These are phyloP conservation scores for Platyrinchus mystaceus DNA, from an alignment of 2,797 vertebrate genomes.

Conservation along the genomic window DNA sequence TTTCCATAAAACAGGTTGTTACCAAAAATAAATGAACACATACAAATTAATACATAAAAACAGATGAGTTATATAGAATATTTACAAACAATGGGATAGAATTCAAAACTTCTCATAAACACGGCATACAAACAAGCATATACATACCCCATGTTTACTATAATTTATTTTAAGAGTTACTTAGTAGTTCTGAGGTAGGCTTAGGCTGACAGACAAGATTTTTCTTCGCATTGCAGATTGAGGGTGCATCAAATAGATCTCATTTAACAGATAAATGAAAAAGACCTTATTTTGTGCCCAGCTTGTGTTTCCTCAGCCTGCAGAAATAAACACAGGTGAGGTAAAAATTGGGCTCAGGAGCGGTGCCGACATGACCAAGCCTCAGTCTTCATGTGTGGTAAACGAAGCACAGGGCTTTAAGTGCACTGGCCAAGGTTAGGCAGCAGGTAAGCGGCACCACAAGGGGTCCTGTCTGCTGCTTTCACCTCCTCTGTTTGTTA, in stretches of 20 bases:
- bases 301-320: background rate
- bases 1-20: slow-evolving; percentile 71
- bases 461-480: background rate
- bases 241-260: background rate
- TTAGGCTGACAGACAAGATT: background rate
- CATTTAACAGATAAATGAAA: background rate
- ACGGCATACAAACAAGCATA: slow-evolving; percentile 49
- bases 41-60: slow-evolving; percentile 74
- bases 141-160: slow-evolving; percentile 21
- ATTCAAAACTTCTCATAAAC: slow-evolving; percentile 63
- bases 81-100: slow-evolving; percentile 72
- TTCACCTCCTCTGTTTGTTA: background rate
- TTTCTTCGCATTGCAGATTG: background rate
- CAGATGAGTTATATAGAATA: slow-evolving; percentile 72
- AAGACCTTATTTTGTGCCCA: background rate
- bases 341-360: background rate
- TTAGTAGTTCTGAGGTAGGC: slow-evolving; percentile 30
- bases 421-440: background rate
- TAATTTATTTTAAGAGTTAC: slow-evolving; percentile 33
- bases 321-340: background rate
- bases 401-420: background rate
- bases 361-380: background rate
- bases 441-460: background rate
- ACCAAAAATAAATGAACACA: slow-evolving; percentile 72
- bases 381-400: background rate